Base-by-base conservation (phyloP, 1,140 invertebrate genomes). In the Calliphora vicina region DNA sequence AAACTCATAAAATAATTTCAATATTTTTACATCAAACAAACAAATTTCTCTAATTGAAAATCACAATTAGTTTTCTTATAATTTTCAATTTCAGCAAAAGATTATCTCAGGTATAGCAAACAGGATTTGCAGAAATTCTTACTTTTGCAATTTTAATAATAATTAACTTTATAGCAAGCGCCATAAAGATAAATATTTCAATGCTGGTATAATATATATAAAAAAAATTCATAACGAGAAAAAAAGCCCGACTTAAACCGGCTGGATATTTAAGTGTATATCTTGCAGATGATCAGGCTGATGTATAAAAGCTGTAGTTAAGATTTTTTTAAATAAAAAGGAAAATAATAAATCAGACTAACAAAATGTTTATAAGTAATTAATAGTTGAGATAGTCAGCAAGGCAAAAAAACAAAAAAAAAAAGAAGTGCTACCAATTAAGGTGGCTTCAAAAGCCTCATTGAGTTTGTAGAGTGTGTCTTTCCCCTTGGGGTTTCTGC, bases 301-400 rank as follows among this genome's bases (percentile, higher is more conserved):
- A 67, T 67, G 20, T 23, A 67, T 67, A 25, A n/a, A n/a, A 67
- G 61, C 61, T 67, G n/a, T 67, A n/a, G 17, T 57, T 57, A 12
- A 57, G n/a, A 6, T 35, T 35, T 35, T 35, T 35, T 35, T 35
- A 35, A 15, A 57, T 57, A n/a, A n/a, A 57, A 6, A n/a, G 50
- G 50, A 57, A 57, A 57, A 57, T 67, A 67, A 67, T 67, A 67
- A 67, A 67, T 67, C n/a, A 67, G 61, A 20, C 61, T 25, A 67
- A 67, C 61, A 67, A 67, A 67, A 67, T 67, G 61, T 67, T 67
- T 67, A 67, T 67, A 67, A 67, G 61, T 23, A 67, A 67, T 67
- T 67, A 67, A 67, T 67, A 67, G 61, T 23, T 67, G 61, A 23
- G 61, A 25, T 67, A 67, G 61, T 12, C 4, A 9, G 61, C n/a